These are phyloP conservation scores for Eupeodes latifasciatus DNA, from an alignment of 2,888 invertebrate species.

Conservation along the genomic window DNA sequence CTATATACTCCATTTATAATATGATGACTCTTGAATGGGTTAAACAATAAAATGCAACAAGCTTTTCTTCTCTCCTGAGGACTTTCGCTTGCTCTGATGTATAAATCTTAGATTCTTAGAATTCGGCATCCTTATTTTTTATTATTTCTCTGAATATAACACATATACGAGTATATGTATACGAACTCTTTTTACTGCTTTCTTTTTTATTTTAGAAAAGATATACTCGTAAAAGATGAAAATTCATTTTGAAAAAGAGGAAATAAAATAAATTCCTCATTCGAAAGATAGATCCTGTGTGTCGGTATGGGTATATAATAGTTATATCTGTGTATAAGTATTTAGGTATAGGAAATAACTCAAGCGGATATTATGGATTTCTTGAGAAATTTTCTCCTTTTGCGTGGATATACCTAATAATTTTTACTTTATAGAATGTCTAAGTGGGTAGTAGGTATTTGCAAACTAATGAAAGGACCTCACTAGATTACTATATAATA, in stretches of 20 bases:
- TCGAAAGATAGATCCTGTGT: conserved; percentile 49
- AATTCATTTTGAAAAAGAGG: conserved; percentile 68
- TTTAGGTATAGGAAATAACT: conserved; percentile 61
- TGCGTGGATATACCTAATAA: no score
- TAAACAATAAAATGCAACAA: conserved; percentile 72
- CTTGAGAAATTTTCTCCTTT: conserved; percentile 52
- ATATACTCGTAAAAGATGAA: conserved; percentile 55
- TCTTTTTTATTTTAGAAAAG: background rate
- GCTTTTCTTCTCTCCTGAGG: conserved; percentile 45
- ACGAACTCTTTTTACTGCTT: background rate
- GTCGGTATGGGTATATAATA: conserved; percentile 35
- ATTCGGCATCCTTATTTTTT: conserved; percentile 28
- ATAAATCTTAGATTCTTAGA: conserved; percentile 31
- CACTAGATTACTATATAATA: no score
- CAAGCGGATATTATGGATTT: conserved; percentile 74
- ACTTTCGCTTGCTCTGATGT: conserved; percentile 3
- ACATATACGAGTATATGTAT: no score
- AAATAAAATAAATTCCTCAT: conserved; percentile 61
- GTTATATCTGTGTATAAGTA: no score
- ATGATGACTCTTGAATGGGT: conserved; percentile 11
- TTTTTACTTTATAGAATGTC: no score
- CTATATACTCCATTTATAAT: background rate
- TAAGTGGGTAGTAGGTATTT: no score
- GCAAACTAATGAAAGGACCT: no score
- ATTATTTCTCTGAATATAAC: background rate